A percentile compares a stretch with the other conserved stretches of the same genome.
Evolutionary conservation across 1,140 invertebrate genomes (phyloP).

Genomic region (Drosophila ambigua): DNA sequence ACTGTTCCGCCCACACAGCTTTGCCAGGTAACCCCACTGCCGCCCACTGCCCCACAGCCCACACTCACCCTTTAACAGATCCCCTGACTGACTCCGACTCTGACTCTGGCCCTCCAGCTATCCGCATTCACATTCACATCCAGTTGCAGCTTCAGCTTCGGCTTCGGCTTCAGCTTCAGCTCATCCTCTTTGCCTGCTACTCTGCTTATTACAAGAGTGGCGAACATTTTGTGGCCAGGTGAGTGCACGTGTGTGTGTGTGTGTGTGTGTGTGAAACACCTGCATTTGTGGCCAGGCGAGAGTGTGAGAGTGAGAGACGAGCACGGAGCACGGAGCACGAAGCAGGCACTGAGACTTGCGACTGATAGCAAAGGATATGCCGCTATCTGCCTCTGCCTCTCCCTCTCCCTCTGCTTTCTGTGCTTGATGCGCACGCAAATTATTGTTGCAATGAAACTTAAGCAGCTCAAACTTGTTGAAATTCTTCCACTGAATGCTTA

Average conservation of each 20-base stretch:
- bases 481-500: too few species aligned
- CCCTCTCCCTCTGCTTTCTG: neutral
- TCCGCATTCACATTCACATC: constrained; percentile 2
- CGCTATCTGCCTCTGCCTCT: constrained; percentile 2
- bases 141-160: constrained; percentile 3
- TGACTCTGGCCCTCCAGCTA: neutral
- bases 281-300: constrained; percentile 32
- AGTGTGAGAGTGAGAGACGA: neutral
- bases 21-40: neutral
- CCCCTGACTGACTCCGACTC: too few species aligned
- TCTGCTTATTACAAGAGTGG: constrained; percentile 59
- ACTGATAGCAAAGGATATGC: neutral
- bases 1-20: constrained; percentile 39
- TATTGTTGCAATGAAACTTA: constrained; percentile 75
- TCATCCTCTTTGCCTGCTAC: constrained; percentile 20
- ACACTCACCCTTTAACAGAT: too few species aligned
- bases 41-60: too few species aligned
- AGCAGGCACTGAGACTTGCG: too few species aligned
- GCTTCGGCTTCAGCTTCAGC: neutral
- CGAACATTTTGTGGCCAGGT: constrained; percentile 44
- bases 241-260: constrained; percentile 1
- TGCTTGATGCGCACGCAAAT: constrained; percentile 66
- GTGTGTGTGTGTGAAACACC: constrained; percentile 26
- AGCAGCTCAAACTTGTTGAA: constrained; percentile 73
- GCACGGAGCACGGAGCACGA: too few species aligned